Evolutionary conservation across 2,888 invertebrate species (phyloP).

Genomic region (Allygus modestus): DNA sequence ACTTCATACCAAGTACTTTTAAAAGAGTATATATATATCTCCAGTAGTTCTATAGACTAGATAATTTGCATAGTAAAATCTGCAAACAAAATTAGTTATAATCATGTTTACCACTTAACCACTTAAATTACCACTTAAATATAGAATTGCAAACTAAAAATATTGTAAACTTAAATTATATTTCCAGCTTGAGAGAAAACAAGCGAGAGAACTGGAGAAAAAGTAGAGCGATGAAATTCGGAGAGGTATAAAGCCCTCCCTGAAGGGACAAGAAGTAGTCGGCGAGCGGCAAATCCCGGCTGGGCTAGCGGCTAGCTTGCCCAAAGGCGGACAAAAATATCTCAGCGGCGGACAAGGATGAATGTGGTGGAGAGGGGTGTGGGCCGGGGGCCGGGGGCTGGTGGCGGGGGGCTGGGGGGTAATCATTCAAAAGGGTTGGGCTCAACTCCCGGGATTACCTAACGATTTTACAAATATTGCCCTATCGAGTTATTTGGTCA

Average conservation of each 20-base stretch:
- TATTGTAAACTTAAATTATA: no score
- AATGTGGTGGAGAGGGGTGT: background rate
- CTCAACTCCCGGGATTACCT: slow-evolving; percentile 54
- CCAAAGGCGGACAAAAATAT: slow-evolving; percentile 33
- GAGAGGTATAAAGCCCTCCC: slow-evolving; percentile 46
- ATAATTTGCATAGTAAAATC: no score
- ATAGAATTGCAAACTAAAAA: no score
- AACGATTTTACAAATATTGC: slow-evolving; percentile 55
- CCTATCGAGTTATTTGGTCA: slow-evolving; percentile 42
- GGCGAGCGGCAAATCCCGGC: slow-evolving; percentile 30
- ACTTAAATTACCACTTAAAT: no score
- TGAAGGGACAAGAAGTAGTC: slow-evolving; percentile 50
- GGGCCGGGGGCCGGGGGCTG: background rate
- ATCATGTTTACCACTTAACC: no score
- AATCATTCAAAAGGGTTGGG: slow-evolving; percentile 56
- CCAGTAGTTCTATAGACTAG: no score
- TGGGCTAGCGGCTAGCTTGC: slow-evolving; percentile 8
- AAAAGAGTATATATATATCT: no score
- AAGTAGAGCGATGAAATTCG: slow-evolving; percentile 6
- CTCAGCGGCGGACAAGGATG: slow-evolving; percentile 41
- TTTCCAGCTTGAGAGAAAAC: no score
- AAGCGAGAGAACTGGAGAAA: no score
- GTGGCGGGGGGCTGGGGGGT: slow-evolving; percentile 14
- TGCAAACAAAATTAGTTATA: no score
- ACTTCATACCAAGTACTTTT: no score